Conservation (phyloP, 1,140 invertebrate species). For the Antheraea mylitta region DNA sequence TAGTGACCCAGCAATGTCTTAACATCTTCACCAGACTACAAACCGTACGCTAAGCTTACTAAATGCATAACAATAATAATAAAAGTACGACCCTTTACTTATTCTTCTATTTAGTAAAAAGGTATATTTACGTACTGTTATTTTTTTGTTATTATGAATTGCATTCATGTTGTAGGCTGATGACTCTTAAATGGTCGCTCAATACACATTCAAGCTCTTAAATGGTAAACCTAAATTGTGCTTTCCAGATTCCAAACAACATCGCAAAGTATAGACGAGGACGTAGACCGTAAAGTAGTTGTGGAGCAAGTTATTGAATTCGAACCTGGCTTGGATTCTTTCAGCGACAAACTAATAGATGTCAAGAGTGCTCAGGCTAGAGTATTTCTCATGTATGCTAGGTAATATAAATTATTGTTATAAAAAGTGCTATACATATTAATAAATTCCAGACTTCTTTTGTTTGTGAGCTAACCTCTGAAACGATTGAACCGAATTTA, state of each 20-base stretch:
- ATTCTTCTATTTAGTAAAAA: too few species aligned
- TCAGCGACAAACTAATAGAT: slow-evolving; percentile 88
- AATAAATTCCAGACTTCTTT: background rate
- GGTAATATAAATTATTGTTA: slow-evolving; percentile 78
- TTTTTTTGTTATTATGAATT: too few species aligned
- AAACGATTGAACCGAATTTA: background rate
- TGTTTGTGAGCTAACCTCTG: too few species aligned
- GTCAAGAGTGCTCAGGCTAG: slow-evolving; percentile 91
- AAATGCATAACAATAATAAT: too few species aligned
- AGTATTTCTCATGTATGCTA: slow-evolving; percentile 96
- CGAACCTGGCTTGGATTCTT: slow-evolving; percentile 90
- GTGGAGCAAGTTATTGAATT: slow-evolving; percentile 95
- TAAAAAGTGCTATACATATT: background rate
- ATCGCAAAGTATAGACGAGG: slow-evolving; percentile 81
- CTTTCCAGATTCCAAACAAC: slow-evolving; percentile 80
- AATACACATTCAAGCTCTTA: background rate
- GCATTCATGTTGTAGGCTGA: too few species aligned
- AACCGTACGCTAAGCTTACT: too few species aligned
- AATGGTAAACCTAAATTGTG: slow-evolving; percentile 7
- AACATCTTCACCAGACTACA: too few species aligned
- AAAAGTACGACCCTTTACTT: too few species aligned
- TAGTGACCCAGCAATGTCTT: too few species aligned
- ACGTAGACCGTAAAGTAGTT: slow-evolving; percentile 81
- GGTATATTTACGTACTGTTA: too few species aligned
- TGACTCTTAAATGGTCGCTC: too few species aligned